Base-by-base conservation (phyloP, 2,797 vertebrate genomes). In the Sitta carolinensis region DNA sequence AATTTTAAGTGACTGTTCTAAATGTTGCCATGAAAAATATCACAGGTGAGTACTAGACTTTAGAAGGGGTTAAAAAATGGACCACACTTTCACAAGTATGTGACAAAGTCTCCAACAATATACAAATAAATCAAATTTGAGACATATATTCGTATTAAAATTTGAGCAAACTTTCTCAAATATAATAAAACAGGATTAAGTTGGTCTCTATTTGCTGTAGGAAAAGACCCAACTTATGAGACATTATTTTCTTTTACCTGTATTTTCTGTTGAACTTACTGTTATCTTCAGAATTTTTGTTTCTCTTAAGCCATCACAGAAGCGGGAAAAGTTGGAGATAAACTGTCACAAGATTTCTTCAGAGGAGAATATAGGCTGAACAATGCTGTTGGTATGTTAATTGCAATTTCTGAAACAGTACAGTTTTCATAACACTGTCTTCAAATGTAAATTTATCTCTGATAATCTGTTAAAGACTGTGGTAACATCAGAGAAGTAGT, bases 331-430 rank as follows among this genome's bases (percentile, higher is more conserved):
- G 70, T 25, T 36, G 98, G 98, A 52, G 97, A 75, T 61, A 91
- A 96, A 38, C 32, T 99, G 11, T 3, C 90, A 9, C 90, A 97
- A 92, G 98, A 98, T 93, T 99, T 99, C 62, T 99, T 99, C 97
- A 98, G 97, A 93, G 98, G 98, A 94, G 99, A 99, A 93, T 99
- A 99, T 63, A 96, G 76, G 1, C 97, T 99, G 87, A 99, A 99
- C 97, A 97, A 98, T 78, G 95, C 98, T 4, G 96, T 99, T 74
- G 98, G 99, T 99, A 97, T 30, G 98, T 97, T 80, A 27, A 51
- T 47, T 78, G 38, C 40, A 42, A 45, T 48, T 95, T 93, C 54
- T 67, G 64, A 85, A 92, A 38, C 23, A 19, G 11, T 84, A 70
- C 48, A 7, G 3, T 55, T 92, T 62, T 66, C 21, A 6, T 89